phyloP scores from a whole-genome alignment of 2,888 invertebrate species.

The Catonia carolina region DNA sequence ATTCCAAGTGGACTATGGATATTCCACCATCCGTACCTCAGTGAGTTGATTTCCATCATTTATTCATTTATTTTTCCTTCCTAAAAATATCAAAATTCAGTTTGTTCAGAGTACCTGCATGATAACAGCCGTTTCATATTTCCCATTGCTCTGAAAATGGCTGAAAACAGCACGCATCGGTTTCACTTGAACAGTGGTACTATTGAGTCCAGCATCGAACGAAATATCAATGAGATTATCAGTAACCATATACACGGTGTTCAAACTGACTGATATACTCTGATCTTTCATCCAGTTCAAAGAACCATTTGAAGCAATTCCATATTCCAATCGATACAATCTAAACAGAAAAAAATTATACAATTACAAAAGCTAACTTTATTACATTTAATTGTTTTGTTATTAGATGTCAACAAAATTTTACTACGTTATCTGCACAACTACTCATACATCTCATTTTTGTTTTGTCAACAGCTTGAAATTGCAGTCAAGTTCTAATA shows the following conservation, averaged over 20 bases:
- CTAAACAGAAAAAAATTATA: slow-evolving; percentile 40
- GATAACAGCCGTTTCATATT: slow-evolving; percentile 48
- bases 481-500: too few species aligned
- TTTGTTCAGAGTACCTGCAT: slow-evolving; percentile 45
- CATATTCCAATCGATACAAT: slow-evolving; percentile 47
- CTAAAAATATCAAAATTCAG: too few species aligned
- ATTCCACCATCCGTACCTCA: too few species aligned
- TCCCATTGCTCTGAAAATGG: slow-evolving; percentile 48
- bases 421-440: too few species aligned
- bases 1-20: too few species aligned
- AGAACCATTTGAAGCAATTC: slow-evolving; percentile 49
- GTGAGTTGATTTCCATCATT: too few species aligned
- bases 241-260: slow-evolving; percentile 46
- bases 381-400: too few species aligned
- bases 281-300: slow-evolving; percentile 56
- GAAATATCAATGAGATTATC: slow-evolving; percentile 42
- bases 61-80: too few species aligned
- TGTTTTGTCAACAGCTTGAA: too few species aligned
- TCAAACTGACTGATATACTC: slow-evolving; percentile 49
- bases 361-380: too few species aligned
- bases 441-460: too few species aligned
- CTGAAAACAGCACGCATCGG: slow-evolving; percentile 50
- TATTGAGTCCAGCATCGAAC: slow-evolving; percentile 49
- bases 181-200: slow-evolving; percentile 53
- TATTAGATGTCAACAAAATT: too few species aligned